Evolutionary conservation across 2,113 vertebrate genomes (phyloP).

Genomic region (Puffinus mauretanicus): DNA sequence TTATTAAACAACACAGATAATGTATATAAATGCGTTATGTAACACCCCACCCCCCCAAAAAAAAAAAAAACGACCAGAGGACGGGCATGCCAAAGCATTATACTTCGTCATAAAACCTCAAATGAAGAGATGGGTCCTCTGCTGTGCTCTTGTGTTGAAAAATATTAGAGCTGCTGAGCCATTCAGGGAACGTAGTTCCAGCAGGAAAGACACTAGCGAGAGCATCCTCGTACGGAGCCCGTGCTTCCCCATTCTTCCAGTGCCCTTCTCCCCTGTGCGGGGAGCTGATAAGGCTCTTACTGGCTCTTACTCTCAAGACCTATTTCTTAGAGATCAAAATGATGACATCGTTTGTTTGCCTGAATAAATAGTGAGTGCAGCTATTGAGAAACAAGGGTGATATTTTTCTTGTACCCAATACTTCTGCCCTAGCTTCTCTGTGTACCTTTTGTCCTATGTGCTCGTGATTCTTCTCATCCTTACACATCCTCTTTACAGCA

Average conservation of each 20-base stretch:
- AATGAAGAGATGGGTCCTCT: not conserved
- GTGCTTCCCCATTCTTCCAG: accelerated
- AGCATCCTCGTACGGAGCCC: accelerated
- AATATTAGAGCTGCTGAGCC: not conserved
- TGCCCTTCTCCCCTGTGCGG: not conserved
- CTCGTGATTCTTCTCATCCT: not conserved
- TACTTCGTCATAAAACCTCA: not conserved
- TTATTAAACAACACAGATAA: not conserved
- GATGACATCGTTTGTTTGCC: not conserved
- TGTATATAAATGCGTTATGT: not conserved
- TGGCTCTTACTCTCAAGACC: not conserved
- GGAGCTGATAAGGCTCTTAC: not conserved
- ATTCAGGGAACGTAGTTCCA: not conserved
- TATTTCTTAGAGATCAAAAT: not conserved
- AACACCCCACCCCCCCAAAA: not conserved
- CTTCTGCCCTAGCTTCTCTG: not conserved
- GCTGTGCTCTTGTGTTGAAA: not conserved
- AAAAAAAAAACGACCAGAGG: not conserved
- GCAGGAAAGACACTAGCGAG: not conserved
- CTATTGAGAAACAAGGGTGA: not conserved
- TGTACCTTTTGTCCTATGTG: not conserved
- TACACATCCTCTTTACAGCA: not conserved
- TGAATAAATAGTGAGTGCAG: not conserved
- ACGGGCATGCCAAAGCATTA: not conserved
- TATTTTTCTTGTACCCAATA: not conserved